phyloP scores from a whole-genome alignment of 2,113 vertebrate genomes.

The Ciconia stormi region DNA sequence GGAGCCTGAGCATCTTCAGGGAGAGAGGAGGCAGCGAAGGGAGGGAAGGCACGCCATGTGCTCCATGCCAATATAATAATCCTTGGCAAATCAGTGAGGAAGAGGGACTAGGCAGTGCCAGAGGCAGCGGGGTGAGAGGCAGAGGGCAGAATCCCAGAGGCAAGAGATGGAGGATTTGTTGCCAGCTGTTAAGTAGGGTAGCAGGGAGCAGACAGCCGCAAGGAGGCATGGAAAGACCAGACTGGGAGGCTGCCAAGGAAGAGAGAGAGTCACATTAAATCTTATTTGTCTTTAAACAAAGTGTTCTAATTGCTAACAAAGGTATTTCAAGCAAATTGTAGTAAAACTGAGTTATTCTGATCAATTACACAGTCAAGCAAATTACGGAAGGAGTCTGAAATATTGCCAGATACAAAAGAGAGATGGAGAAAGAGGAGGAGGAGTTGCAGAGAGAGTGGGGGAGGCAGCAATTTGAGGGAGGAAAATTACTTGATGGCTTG shows the following conservation, averaged over 20 bases:
- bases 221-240: conserved; percentile 54
- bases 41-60: accelerated
- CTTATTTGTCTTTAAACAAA: conserved; percentile 76
- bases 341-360: conserved; percentile 71
- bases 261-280: conserved; percentile 55
- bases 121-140: background rate
- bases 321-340: conserved; percentile 71
- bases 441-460: conserved; percentile 21
- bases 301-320: conserved; percentile 75
- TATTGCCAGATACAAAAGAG: conserved; percentile 61
- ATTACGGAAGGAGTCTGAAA: conserved; percentile 54
- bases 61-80: background rate
- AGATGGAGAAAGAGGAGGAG: conserved; percentile 55
- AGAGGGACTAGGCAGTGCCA: background rate
- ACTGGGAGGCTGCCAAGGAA: conserved; percentile 61
- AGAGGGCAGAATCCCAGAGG: background rate
- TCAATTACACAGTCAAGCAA: conserved; percentile 70
- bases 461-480: conserved; percentile 48
- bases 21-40: background rate
- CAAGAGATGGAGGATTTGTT: background rate
- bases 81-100: background rate
- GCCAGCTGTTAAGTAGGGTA: background rate
- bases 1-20: background rate
- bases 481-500: conserved; percentile 66
- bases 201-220: conserved; percentile 16